phyloP scores from a whole-genome alignment of 2,888 invertebrate species.

The Sympetrum striolatum region DNA sequence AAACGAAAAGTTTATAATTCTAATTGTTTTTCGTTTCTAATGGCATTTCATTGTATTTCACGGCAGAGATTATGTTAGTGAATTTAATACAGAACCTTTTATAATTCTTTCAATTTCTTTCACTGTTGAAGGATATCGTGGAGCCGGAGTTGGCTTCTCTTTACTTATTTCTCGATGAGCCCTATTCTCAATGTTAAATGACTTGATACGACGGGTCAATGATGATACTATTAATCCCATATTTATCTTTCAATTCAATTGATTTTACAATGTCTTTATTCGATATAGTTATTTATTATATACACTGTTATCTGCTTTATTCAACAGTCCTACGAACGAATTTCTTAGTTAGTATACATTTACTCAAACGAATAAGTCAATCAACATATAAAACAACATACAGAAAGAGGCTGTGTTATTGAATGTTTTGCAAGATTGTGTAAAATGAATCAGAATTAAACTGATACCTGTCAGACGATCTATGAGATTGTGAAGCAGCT shows the following conservation, averaged over 20 bases:
- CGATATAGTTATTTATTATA: too few species aligned
- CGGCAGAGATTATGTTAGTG: neutral
- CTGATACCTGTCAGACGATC: too few species aligned
- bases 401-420: too few species aligned
- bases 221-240: slow-evolving; percentile 74
- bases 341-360: too few species aligned
- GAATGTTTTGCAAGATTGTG: too few species aligned
- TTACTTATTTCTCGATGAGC: slow-evolving; percentile 73
- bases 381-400: too few species aligned
- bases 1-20: neutral
- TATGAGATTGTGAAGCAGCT: too few species aligned
- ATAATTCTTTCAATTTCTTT: slow-evolving; percentile 70
- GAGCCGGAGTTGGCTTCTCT: slow-evolving; percentile 73
- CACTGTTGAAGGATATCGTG: slow-evolving; percentile 68
- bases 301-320: too few species aligned
- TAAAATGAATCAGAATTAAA: too few species aligned
- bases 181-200: slow-evolving; percentile 78
- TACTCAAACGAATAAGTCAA: too few species aligned
- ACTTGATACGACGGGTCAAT: slow-evolving; percentile 65
- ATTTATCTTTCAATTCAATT: slow-evolving; percentile 47
- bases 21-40: neutral
- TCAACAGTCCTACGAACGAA: too few species aligned
- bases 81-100: slow-evolving; percentile 58
- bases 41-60: neutral
- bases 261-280: too few species aligned